Percentiles rank a stretch among this genome's conserved stretches.
These are phyloP conservation scores for Poeciliopsis turneri DNA, from an alignment of 2,797 vertebrate genomes.

Conservation along the genomic window DNA sequence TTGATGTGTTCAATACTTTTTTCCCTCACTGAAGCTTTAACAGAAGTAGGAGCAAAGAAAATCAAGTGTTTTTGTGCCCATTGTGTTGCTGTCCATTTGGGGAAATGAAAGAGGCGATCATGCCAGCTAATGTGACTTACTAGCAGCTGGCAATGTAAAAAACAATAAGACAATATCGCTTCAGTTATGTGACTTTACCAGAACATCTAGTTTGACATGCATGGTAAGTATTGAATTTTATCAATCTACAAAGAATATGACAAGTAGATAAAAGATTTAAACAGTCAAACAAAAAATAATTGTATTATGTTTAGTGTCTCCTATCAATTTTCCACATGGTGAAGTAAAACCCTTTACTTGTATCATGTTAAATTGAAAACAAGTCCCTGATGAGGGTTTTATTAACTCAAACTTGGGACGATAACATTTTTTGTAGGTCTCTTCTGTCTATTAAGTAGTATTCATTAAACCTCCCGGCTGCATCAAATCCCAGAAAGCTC, in stretches of 20 bases:
- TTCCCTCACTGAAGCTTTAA: background rate
- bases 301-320: background rate
- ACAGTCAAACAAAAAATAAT: background rate
- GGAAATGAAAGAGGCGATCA: background rate
- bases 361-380: background rate
- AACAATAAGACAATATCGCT: background rate
- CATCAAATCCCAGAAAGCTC: conserved; percentile 29
- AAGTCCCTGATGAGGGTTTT: background rate
- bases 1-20: background rate
- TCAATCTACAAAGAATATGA: background rate
- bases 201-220: background rate
- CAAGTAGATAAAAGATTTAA: background rate
- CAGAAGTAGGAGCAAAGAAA: background rate
- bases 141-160: background rate
- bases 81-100: background rate
- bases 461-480: conserved; percentile 37
- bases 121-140: background rate
- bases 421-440: background rate
- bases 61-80: background rate
- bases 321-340: background rate
- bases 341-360: background rate
- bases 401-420: background rate
- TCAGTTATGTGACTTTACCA: background rate
- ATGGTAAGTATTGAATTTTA: background rate
- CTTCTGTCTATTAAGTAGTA: conserved; percentile 10